A percentile compares a stretch with the other conserved stretches of the same genome.
These are phyloP conservation scores for Chaetorhynchus papuensis DNA, from an alignment of 2,113 vertebrate genomes.

Conservation along the genomic window DNA sequence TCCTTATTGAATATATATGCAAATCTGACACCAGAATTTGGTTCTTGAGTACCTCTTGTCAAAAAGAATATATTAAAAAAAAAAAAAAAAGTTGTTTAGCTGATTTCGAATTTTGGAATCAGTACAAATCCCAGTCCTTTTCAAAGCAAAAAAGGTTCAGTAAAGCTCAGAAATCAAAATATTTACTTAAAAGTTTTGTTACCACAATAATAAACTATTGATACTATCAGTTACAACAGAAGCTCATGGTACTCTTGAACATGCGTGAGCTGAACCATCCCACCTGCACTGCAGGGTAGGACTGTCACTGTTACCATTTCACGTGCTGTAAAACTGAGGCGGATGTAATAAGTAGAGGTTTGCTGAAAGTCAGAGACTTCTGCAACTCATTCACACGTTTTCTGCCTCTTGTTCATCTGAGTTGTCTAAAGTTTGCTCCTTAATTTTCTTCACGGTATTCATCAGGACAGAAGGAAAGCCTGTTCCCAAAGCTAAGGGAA, in stretches of 20 bases:
- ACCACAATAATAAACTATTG: background rate
- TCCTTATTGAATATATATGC: background rate
- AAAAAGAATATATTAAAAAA: background rate
- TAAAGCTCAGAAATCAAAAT: background rate
- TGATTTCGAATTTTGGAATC: background rate
- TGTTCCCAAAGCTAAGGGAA: constrained; percentile 13
- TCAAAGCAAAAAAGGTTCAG: background rate
- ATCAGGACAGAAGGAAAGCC: constrained; percentile 20
- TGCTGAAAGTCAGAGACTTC: background rate
- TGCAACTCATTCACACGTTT: background rate
- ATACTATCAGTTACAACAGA: background rate
- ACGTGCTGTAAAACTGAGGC: background rate
- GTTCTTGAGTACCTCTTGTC: background rate
- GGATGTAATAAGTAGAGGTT: background rate
- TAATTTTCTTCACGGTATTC: background rate
- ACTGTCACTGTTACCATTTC: background rate
- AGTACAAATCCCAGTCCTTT: background rate
- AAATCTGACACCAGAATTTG: background rate
- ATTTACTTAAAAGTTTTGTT: background rate
- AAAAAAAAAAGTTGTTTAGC: background rate
- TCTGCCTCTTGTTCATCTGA: background rate
- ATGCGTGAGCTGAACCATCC: background rate
- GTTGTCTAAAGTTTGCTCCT: constrained; percentile 1
- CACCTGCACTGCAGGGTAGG: background rate
- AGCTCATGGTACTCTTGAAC: background rate